Evolutionary conservation across 2,797 vertebrate species (phyloP), one percentile per base, ranked within the genome.

Genomic region (Triplophysa yarkandensis): DNA sequence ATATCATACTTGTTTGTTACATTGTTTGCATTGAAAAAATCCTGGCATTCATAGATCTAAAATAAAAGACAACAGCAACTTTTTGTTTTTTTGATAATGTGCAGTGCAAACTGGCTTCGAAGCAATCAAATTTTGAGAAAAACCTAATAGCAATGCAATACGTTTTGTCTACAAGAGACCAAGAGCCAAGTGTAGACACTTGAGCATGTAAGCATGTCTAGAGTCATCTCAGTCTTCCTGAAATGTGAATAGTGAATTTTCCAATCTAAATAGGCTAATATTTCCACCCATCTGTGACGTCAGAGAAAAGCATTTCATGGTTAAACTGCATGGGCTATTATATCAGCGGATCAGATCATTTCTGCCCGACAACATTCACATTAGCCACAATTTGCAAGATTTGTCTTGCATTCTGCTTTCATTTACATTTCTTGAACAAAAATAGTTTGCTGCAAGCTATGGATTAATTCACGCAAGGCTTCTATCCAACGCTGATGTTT

Each of bases 261-360:
- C 19, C 30, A 64, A 66, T 71, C 36, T 55, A 50, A 23, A 77
- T 68, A 77, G 57, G 74, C 62, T 74, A 73, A 77, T 79, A 77
- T 77, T 68, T 77, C 71, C 58, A 55, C 70, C 61, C 57, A 34
- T 72, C 48, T 14, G 28, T 75, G 81, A 80, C 30, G 44, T 68
- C 68, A 68, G 66, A 74, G 70, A 67, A 77, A 72, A 74, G 72
- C 2, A 75, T 77, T 75, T 75, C 65, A 52, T 30, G 65, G 77
- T 63, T 25, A 41, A 65, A 70, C 65, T 73, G 55, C 55, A 78
- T 76, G 55, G 62, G 67, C 64, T 68, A 68, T 41, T 82, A 60
- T 77, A 72, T 41, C 17, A 46, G 67, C 58, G 50, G 71, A 80
- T 80, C 68, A 63, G 57, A 75, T 52, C 2, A 54, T 72, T 75